phyloP scores from a whole-genome alignment of 2,113 vertebrate species.

The Dasyprocta punctata region DNA sequence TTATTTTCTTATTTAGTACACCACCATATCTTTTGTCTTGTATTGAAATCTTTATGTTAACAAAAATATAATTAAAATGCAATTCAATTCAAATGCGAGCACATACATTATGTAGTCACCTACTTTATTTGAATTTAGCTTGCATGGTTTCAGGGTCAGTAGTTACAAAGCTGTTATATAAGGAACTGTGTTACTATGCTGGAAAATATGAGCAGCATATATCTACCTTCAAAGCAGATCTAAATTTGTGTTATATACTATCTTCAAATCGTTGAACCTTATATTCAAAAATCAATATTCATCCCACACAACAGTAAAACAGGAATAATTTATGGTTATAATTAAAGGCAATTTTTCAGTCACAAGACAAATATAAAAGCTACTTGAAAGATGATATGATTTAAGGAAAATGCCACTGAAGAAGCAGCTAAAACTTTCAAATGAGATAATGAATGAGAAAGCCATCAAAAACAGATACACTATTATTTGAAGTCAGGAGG shows the following conservation, averaged over 20 bases:
- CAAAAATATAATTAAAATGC: background rate
- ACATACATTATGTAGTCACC: background rate
- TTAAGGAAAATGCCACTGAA: constrained; percentile 27
- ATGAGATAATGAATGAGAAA: constrained; percentile 20
- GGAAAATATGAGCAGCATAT: background rate
- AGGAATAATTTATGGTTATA: constrained; percentile 59
- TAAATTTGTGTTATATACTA: background rate
- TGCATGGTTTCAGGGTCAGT: background rate
- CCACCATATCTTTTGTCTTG: background rate
- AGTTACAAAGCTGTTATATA: background rate
- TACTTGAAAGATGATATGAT: background rate
- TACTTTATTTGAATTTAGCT: background rate
- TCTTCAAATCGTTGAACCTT: background rate
- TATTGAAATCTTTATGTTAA: background rate
- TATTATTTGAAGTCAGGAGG: background rate
- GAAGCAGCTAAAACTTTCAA: background rate
- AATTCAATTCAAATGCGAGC: background rate
- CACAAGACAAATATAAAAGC: constrained; percentile 25
- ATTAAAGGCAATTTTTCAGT: constrained; percentile 33
- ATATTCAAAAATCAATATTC: constrained; percentile 62
- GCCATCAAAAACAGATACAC: background rate
- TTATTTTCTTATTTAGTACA: background rate
- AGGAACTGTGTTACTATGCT: background rate
- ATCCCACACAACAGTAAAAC: constrained; percentile 47
- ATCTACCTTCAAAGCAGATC: background rate